Conservation (phyloP, 1,140 invertebrate species). For the Brachionus rotundiformis region DNA sequence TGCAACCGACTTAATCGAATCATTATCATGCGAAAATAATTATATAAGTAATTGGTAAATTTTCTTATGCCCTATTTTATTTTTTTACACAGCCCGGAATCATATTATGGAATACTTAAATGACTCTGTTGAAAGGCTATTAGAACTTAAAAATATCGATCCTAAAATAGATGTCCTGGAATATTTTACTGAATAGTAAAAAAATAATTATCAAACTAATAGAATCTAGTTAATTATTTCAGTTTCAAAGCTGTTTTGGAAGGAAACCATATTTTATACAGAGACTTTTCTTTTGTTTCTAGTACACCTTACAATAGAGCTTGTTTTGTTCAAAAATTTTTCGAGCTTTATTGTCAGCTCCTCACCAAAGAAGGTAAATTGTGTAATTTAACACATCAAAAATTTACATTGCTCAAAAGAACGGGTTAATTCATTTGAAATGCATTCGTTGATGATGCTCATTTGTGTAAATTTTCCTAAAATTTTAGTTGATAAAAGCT, state of each 20-base stretch:
- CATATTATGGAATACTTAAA: constrained; percentile 62
- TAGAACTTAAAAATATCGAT: constrained; percentile 62
- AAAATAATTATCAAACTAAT: constrained; percentile 36
- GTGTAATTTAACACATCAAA: background rate
- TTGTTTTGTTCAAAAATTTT: constrained; percentile 62
- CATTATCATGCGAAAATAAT: background rate
- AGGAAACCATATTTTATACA: constrained; percentile 63
- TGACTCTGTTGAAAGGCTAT: constrained; percentile 60
- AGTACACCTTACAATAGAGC: constrained; percentile 62
- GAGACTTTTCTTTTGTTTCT: constrained; percentile 61
- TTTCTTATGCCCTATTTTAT: background rate
- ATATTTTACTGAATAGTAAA: constrained; percentile 64
- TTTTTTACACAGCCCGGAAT: constrained; percentile 49
- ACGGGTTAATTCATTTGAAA: constrained; percentile 61
- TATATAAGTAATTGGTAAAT: background rate
- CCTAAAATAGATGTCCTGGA: constrained; percentile 62
- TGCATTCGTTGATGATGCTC: constrained; percentile 60
- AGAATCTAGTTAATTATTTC: background rate
- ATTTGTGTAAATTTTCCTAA: constrained; percentile 63
- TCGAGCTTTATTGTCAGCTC: constrained; percentile 61
- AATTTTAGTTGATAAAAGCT: constrained; percentile 61
- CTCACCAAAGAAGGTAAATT: constrained; percentile 62
- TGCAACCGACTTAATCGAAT: background rate
- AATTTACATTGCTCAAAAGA: constrained; percentile 55
- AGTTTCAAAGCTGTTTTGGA: constrained; percentile 61